phyloP scores from a whole-genome alignment of 2,113 vertebrate genomes.

The Empidonax traillii region DNA sequence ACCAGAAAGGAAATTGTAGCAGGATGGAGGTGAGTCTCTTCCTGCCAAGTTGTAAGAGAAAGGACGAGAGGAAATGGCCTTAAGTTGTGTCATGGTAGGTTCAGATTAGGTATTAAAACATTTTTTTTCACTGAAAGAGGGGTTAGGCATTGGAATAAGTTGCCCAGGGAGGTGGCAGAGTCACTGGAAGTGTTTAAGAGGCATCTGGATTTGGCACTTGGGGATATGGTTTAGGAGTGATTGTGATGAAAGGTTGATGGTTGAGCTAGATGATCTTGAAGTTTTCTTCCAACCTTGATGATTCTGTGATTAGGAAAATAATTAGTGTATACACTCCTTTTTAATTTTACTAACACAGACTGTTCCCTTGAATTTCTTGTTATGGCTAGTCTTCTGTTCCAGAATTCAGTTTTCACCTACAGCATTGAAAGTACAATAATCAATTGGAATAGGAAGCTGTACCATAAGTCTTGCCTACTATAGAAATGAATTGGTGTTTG shows the following conservation, averaged over 20 bases:
- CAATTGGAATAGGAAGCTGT: neutral
- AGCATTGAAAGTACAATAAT: neutral
- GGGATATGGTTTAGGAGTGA: neutral
- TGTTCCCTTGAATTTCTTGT: neutral
- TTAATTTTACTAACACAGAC: neutral
- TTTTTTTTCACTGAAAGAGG: neutral
- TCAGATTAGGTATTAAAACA: neutral
- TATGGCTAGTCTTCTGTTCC: neutral
- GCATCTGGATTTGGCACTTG: neutral
- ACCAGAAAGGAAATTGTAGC: neutral
- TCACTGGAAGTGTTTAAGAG: neutral
- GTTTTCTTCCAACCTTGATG: neutral
- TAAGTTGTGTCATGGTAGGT: neutral
- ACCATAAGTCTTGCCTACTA: neutral
- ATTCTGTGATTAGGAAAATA: neutral
- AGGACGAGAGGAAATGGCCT: neutral
- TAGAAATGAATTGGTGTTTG: neutral
- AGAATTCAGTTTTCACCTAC: neutral
- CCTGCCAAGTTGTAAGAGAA: neutral
- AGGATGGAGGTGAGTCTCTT: accelerated
- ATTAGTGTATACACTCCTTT: neutral
- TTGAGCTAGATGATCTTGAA: neutral
- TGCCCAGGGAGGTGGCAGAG: neutral
- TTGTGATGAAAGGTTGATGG: neutral
- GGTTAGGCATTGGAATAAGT: neutral